phyloP scores from a whole-genome alignment of 2,113 vertebrate species.

The Odobenus rosmarus region DNA sequence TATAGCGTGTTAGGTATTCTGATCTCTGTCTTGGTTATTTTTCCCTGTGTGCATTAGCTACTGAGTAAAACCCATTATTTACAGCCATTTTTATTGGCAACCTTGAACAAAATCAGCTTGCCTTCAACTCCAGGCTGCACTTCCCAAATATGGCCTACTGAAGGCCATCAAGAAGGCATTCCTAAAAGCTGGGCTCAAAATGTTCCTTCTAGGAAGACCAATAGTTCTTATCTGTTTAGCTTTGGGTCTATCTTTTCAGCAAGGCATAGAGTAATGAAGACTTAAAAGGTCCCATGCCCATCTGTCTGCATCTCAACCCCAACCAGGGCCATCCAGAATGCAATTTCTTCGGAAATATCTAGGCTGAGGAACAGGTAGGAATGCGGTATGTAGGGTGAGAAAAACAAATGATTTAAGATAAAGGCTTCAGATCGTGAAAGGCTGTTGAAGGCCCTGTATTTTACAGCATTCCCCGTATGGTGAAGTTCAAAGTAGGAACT shows the following conservation, averaged over 20 bases:
- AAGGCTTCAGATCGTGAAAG: not conserved
- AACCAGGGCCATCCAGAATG: not conserved
- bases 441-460: not conserved
- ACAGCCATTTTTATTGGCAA: not conserved
- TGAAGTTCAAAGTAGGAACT: not conserved
- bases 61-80: not conserved
- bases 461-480: not conserved
- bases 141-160: not conserved
- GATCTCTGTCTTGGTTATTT: not conserved
- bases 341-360: not conserved
- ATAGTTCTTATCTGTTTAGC: not conserved
- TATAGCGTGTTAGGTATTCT: not conserved
- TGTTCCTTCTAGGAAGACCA: not conserved
- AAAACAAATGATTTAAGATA: not conserved
- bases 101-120: not conserved
- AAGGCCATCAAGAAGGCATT: not conserved
- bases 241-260: not conserved
- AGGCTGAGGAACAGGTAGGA: not conserved
- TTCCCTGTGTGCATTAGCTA: not conserved
- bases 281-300: not conserved
- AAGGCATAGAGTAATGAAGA: not conserved
- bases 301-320: not conserved
- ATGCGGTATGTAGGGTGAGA: not conserved
- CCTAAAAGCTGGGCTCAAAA: not conserved
- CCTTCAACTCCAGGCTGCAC: not conserved